Evolutionary conservation across 2,797 vertebrate species (phyloP).

Genomic region (Sebastes cheni): DNA sequence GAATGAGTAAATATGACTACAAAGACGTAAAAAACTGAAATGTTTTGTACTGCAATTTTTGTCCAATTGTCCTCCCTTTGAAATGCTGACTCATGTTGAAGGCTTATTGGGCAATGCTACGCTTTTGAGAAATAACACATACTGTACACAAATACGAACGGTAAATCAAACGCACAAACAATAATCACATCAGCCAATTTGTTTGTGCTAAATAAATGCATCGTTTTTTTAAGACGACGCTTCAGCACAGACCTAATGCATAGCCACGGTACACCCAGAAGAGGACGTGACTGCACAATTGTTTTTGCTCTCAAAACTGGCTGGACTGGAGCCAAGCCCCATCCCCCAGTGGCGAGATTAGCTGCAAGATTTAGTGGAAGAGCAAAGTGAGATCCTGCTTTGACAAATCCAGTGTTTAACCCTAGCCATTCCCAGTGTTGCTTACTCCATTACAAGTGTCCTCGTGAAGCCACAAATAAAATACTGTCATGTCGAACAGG

Average conservation of each 20-base stretch:
- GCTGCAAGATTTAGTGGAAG: constrained; percentile 34
- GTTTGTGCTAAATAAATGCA: constrained; percentile 7
- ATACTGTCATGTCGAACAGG: constrained; percentile 10
- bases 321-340: constrained; percentile 33
- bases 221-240: neutral
- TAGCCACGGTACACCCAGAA: neutral
- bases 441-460: constrained; percentile 24
- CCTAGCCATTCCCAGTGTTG: constrained; percentile 10
- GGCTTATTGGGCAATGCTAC: constrained; percentile 25
- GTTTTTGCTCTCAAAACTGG: constrained; percentile 16
- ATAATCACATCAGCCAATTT: constrained; percentile 9
- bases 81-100: constrained; percentile 54
- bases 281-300: constrained; percentile 3
- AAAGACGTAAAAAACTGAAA: constrained; percentile 56
- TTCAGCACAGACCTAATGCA: neutral
- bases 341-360: constrained; percentile 24
- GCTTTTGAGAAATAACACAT: constrained; percentile 22
- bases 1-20: constrained; percentile 11
- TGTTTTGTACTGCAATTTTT: constrained; percentile 37
- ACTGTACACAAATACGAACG: neutral
- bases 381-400: constrained; percentile 40
- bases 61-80: constrained; percentile 46
- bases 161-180: constrained; percentile 19
- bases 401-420: constrained; percentile 42
- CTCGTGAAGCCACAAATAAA: constrained; percentile 18